Evolutionary conservation across 2,797 vertebrate species (phyloP).

Genomic region (Masticophis lateralis): DNA sequence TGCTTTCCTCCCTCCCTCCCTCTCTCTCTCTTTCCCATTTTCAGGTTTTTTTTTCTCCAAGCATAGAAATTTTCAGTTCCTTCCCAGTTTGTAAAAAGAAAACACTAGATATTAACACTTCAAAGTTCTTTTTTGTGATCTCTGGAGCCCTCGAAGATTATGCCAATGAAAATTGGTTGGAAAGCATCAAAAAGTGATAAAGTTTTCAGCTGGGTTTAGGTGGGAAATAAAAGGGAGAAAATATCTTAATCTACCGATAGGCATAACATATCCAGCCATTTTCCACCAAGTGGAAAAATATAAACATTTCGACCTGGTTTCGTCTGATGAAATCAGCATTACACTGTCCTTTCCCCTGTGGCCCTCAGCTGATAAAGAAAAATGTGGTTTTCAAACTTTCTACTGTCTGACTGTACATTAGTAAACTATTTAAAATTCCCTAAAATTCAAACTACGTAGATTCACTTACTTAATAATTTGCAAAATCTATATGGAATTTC

Average conservation of each 20-base stretch:
- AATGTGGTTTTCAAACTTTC: neutral
- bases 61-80: neutral
- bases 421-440: neutral
- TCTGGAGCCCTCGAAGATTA: neutral
- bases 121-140: neutral
- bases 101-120: neutral
- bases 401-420: neutral
- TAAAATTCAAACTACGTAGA: neutral
- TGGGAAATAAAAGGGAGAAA: neutral
- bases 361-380: neutral
- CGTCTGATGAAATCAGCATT: neutral
- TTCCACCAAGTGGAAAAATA: neutral
- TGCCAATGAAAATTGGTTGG: neutral
- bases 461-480: neutral
- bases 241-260: neutral
- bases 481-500: neutral
- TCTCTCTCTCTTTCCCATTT: neutral
- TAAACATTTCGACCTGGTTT: neutral
- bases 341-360: neutral
- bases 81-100: neutral
- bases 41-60: neutral
- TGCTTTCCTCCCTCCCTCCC: neutral
- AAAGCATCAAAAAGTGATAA: neutral
- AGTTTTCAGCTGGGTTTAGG: neutral
- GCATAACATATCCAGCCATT: neutral